Conservation (phyloP, 2,888 invertebrate genomes). For the Caenorhabditis sinica region DNA sequence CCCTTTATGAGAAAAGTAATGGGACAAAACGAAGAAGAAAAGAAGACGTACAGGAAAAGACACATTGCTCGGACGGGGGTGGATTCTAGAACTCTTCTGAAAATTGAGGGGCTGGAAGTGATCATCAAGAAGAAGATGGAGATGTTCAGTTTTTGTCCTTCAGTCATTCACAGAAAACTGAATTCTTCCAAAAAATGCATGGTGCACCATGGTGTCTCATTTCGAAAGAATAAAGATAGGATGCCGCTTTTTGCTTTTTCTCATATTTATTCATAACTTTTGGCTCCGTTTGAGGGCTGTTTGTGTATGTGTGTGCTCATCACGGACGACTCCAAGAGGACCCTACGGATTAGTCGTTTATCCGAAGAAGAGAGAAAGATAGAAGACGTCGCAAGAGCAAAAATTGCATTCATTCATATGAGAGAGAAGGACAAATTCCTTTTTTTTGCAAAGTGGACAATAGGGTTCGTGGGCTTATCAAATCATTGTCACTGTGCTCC, state of each 20-base stretch:
- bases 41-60: constrained; percentile 36
- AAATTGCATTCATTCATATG: constrained; percentile 19
- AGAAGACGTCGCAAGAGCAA: constrained; percentile 33
- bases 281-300: constrained; percentile 12
- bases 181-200: constrained; percentile 41
- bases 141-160: no score
- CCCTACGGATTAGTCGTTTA: constrained; percentile 56
- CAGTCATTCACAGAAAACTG: background rate
- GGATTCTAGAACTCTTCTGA: constrained; percentile 9
- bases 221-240: constrained; percentile 10
- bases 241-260: constrained; percentile 11
- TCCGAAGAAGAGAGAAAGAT: constrained; percentile 7
- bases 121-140: background rate
- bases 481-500: constrained; percentile 16
- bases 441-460: constrained; percentile 9
- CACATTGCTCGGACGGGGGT: constrained; percentile 14
- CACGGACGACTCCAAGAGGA: constrained; percentile 37
- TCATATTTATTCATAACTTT: constrained; percentile 59
- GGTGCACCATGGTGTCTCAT: constrained; percentile 60
- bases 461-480: constrained; percentile 31
- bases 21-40: constrained; percentile 15
- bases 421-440: background rate
- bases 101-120: background rate
- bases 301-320: constrained; percentile 39
- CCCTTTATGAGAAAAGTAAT: constrained; percentile 57